Evolutionary conservation across 2,797 vertebrate genomes (phyloP).

Genomic region (Neosilurus hyrtlii): DNA sequence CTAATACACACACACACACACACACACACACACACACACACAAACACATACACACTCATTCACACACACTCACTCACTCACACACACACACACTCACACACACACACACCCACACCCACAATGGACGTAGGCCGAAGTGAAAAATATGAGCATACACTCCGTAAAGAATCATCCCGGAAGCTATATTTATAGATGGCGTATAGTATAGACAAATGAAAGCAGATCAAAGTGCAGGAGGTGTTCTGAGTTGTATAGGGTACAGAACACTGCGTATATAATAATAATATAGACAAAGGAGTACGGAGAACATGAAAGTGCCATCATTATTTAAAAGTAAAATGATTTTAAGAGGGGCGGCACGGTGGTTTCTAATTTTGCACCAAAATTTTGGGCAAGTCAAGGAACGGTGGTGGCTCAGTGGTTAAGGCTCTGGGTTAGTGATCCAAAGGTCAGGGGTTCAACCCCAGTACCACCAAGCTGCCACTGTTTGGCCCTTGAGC

Average conservation of each 20-base stretch:
- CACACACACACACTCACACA: conserved; percentile 1
- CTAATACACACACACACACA: neutral
- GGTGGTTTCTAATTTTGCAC: too few species aligned
- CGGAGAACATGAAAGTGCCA: neutral
- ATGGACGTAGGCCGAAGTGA: neutral
- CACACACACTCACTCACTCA: too few species aligned
- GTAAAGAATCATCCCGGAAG: neutral
- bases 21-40: neutral
- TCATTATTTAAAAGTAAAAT: neutral
- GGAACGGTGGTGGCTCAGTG: too few species aligned
- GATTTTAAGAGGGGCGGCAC: neutral
- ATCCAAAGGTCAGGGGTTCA: too few species aligned
- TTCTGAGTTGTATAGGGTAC: neutral
- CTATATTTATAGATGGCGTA: neutral
- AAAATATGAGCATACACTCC: neutral
- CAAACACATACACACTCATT: too few species aligned
- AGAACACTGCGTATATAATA: neutral
- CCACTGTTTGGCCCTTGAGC: too few species aligned
- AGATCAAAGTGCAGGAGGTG: neutral
- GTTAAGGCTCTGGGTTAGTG: too few species aligned
- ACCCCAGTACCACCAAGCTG: too few species aligned
- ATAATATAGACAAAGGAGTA: neutral
- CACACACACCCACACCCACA: neutral
- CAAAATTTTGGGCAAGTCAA: too few species aligned
- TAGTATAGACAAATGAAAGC: neutral